phyloP scores from a whole-genome alignment of 2,888 invertebrate genomes.

The Sinotaia quadrata region DNA sequence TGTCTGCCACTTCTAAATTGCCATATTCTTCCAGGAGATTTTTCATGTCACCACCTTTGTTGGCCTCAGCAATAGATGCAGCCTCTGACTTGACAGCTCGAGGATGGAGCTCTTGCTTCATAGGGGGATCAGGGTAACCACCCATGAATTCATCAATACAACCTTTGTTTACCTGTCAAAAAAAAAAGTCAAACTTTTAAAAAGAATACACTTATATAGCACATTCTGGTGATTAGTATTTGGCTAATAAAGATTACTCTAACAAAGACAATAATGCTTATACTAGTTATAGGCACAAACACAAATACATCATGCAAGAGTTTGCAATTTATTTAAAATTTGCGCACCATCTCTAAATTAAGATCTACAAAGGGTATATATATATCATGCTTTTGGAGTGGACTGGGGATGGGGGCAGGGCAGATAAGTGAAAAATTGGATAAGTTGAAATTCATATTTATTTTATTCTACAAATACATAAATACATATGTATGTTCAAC shows the following conservation, averaged over 20 bases:
- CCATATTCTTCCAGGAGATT: slow-evolving; percentile 62
- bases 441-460: background rate
- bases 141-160: slow-evolving; percentile 58
- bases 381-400: too few species aligned
- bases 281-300: too few species aligned
- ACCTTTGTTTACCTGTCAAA: slow-evolving; percentile 56
- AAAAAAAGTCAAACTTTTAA: too few species aligned
- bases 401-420: too few species aligned
- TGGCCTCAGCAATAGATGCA: slow-evolving; percentile 49
- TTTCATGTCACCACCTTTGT: slow-evolving; percentile 60
- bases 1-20: slow-evolving; percentile 42
- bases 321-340: too few species aligned
- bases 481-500: background rate
- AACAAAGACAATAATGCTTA: too few species aligned
- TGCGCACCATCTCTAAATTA: too few species aligned
- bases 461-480: background rate
- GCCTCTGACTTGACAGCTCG: slow-evolving; percentile 56
- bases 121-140: slow-evolving; percentile 59
- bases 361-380: too few species aligned
- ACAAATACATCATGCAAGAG: too few species aligned
- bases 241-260: too few species aligned
- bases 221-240: too few species aligned
- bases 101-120: slow-evolving; percentile 50
- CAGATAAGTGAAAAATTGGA: background rate
- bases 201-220: too few species aligned